Evolutionary conservation across 2,888 invertebrate species (phyloP).

Genomic region (Cyaniris semiargus): DNA sequence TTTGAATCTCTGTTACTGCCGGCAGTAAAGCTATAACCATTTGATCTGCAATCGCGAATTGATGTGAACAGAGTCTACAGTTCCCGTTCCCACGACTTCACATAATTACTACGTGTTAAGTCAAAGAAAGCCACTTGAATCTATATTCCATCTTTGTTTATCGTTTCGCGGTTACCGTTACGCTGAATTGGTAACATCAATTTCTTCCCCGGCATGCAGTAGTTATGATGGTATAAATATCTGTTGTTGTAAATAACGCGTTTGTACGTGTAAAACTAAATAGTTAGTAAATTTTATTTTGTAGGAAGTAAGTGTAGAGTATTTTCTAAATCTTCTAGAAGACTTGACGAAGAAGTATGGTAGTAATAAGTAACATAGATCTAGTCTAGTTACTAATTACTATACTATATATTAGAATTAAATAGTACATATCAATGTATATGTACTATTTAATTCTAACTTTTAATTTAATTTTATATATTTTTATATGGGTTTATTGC

Average conservation of each 20-base stretch:
- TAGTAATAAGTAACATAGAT: too few relatives aligned
- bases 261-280: background rate
- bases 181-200: conserved; percentile 12
- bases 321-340: background rate
- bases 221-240: background rate
- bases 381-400: too few relatives aligned
- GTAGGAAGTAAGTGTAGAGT: background rate
- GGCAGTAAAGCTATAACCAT: background rate
- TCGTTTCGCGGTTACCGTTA: conserved; percentile 26
- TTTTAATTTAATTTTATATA: too few relatives aligned
- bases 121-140: conserved; percentile 28
- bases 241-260: background rate
- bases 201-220: background rate
- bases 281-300: background rate
- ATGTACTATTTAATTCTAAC: too few relatives aligned
- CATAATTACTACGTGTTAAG: conserved; percentile 45
- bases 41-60: conserved; percentile 44
- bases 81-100: conserved; percentile 55
- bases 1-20: background rate
- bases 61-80: conserved; percentile 47
- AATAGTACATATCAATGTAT: too few relatives aligned
- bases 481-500: too few relatives aligned
- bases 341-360: background rate
- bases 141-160: conserved; percentile 32
- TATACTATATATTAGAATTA: too few relatives aligned